These are phyloP conservation scores for Solenodon paradoxus DNA, from an alignment of 2,113 vertebrate genomes.

Conservation along the genomic window DNA sequence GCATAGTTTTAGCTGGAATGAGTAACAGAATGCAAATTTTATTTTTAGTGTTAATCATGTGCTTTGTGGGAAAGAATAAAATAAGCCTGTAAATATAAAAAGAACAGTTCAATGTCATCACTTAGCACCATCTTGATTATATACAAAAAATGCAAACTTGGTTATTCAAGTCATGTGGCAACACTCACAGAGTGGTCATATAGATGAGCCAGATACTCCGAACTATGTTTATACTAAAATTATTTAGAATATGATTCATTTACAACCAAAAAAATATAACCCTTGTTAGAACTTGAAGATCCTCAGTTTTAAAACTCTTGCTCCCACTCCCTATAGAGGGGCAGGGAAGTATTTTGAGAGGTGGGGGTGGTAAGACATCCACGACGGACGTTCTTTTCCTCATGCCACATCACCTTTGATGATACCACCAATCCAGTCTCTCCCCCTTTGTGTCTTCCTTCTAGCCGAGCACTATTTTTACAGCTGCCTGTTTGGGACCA, in stretches of 20 bases:
- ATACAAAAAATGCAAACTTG: not conserved
- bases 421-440: not conserved
- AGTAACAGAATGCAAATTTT: not conserved
- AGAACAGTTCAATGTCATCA: not conserved
- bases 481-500: not conserved
- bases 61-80: slow-evolving; percentile 16
- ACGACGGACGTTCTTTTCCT: not conserved
- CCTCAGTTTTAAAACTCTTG: not conserved
- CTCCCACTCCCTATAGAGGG: not conserved
- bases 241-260: too few species aligned
- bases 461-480: not conserved
- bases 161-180: not conserved
- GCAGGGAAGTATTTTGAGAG: not conserved
- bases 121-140: not conserved
- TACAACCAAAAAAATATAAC: not conserved
- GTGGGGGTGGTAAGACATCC: not conserved
- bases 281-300: not conserved
- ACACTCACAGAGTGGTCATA: not conserved
- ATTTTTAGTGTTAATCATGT: not conserved
- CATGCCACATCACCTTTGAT: not conserved
- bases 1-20: not conserved
- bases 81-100: not conserved
- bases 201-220: not conserved
- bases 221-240: not conserved
- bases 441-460: not conserved